phyloP scores from a whole-genome alignment of 2,113 vertebrate genomes.

The Pomatostomus ruficeps region DNA sequence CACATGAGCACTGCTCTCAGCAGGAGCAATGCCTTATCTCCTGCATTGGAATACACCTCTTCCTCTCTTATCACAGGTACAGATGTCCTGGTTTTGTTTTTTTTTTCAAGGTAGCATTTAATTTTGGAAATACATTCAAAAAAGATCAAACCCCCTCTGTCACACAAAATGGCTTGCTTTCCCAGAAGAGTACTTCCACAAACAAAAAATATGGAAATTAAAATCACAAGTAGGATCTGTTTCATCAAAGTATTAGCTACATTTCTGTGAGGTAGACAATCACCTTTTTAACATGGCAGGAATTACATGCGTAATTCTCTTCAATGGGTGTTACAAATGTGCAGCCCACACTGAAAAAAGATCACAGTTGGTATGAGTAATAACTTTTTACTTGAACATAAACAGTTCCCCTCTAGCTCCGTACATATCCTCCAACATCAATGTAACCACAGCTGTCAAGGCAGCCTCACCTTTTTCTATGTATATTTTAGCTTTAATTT shows the following conservation, averaged over 20 bases:
- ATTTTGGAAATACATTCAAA: not conserved
- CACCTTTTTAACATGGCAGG: slow-evolving; percentile 45
- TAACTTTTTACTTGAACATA: slow-evolving; percentile 38
- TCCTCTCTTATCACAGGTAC: not conserved
- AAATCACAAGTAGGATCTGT: slow-evolving; percentile 30
- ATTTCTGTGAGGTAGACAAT: slow-evolving; percentile 29
- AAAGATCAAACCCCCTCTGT: not conserved
- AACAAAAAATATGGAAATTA: slow-evolving; percentile 40
- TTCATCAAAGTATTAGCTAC: slow-evolving; percentile 19
- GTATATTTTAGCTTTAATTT: slow-evolving; percentile 58
- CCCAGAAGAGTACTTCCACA: slow-evolving; percentile 33
- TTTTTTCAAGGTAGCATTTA: not conserved
- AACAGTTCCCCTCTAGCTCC: slow-evolving; percentile 51
- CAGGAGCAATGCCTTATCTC: not conserved
- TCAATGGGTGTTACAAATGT: slow-evolving; percentile 55
- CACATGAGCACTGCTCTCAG: not conserved
- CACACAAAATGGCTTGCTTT: not conserved
- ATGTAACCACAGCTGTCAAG: slow-evolving; percentile 59
- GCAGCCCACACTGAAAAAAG: slow-evolving; percentile 55
- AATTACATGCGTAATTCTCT: slow-evolving; percentile 16
- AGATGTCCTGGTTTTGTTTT: not conserved
- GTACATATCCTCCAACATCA: slow-evolving; percentile 48
- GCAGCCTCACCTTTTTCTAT: slow-evolving; percentile 52
- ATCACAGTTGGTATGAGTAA: slow-evolving; percentile 59
- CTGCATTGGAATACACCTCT: not conserved